These are phyloP conservation scores for Pseudeuparius sepicola DNA, from an alignment of 2,888 invertebrate genomes.

Conservation along the genomic window DNA sequence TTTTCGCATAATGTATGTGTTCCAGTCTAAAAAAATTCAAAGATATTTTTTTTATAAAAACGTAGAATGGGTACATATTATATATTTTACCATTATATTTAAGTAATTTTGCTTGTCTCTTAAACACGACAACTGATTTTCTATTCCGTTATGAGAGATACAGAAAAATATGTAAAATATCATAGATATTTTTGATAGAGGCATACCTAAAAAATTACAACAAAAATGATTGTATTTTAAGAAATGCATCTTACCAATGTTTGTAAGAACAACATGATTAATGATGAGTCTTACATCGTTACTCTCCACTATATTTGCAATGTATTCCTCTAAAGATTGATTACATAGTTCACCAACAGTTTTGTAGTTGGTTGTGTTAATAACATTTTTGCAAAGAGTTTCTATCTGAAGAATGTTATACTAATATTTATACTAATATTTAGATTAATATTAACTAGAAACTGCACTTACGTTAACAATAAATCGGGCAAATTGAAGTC, in stretches of 20 bases:
- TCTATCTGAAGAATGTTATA: slow-evolving; percentile 18
- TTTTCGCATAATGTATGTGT: too few relatives aligned
- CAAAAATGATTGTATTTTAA: too few relatives aligned
- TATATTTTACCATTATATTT: neutral
- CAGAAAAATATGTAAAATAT: slow-evolving; percentile 30
- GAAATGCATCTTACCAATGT: slow-evolving; percentile 24
- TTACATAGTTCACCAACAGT: slow-evolving; percentile 12
- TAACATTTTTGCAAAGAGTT: slow-evolving; percentile 16
- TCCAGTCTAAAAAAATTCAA: too few relatives aligned
- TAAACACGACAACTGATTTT: slow-evolving; percentile 19
- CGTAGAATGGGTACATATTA: too few relatives aligned
- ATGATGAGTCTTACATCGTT: slow-evolving; percentile 21
- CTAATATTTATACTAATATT: too few relatives aligned
- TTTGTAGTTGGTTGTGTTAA: slow-evolving; percentile 4
- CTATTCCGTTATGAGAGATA: slow-evolving; percentile 26
- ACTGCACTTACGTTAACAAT: too few relatives aligned
- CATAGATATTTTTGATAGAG: slow-evolving; percentile 25
- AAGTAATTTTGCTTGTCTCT: neutral
- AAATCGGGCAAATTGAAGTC: too few relatives aligned
- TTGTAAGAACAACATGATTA: slow-evolving; percentile 24
- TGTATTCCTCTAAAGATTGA: slow-evolving; percentile 26
- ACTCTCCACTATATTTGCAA: slow-evolving; percentile 20
- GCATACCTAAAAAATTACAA: slow-evolving; percentile 24
- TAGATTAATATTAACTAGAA: too few relatives aligned
- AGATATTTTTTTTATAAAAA: too few relatives aligned